phyloP scores from a whole-genome alignment of 2,797 vertebrate genomes.

The Enteromius paludinosus region DNA sequence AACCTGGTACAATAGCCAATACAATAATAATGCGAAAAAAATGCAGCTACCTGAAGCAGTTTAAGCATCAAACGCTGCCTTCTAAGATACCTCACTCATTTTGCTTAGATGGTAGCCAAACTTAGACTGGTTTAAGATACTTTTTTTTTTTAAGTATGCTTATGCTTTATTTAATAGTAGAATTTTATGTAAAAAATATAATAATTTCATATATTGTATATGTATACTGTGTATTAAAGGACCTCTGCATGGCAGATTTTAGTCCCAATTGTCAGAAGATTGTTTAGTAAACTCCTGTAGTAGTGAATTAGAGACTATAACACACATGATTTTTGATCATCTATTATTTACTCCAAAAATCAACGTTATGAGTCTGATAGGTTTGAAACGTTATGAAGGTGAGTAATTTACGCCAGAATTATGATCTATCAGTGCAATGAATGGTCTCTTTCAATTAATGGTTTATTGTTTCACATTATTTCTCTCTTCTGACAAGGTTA shows the following conservation, averaged over 20 bases:
- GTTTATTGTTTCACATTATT: too few species aligned
- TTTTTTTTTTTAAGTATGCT: background rate
- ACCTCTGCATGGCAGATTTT: background rate
- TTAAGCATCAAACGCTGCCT: background rate
- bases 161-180: background rate
- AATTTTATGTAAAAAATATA: background rate
- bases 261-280: background rate
- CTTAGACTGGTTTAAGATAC: background rate
- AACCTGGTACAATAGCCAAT: background rate
- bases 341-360: background rate
- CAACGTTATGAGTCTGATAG: too few species aligned
- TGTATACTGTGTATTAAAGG: background rate
- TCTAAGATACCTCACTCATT: background rate
- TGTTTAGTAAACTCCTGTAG: background rate
- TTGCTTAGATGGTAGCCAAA: background rate
- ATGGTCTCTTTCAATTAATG: background rate
- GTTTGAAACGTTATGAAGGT: too few species aligned
- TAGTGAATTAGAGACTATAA: background rate
- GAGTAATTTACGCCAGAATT: too few species aligned
- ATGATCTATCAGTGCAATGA: background rate
- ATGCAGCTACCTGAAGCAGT: background rate
- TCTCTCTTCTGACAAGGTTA: background rate
- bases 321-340: background rate
- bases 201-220: background rate
- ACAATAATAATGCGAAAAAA: background rate